Evolutionary conservation across 2,113 vertebrate genomes (phyloP), one percentile per base, ranked within the genome.

Genomic region (Labeo catla): DNA sequence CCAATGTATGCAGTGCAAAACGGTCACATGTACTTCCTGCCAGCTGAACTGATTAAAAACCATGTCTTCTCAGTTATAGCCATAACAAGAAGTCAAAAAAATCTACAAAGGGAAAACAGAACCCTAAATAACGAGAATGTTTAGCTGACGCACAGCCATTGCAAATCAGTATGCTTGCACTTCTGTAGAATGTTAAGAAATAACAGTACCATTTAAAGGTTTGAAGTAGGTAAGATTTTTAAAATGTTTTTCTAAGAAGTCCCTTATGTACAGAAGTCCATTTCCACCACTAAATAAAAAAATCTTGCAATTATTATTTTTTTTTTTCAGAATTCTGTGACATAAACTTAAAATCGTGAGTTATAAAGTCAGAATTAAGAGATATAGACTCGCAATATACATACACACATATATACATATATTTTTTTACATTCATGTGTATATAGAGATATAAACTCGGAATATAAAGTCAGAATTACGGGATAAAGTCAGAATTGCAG

Each of bases 41-140:
- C 88, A 91, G 88, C 86, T 92, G 68, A 83, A 85, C 76, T 83
- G 72, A 86, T 10, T 73, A 92, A 90, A 91, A 63, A 7, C 16
- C 59, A 36, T 78, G 52, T 86, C 61, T 73, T 79, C n/a, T 12
- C 63, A 88, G 85, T 72, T 76, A 72, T 43, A 86, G 34, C 49
- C 81, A 47, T 74, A 87, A 83, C 11, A 85, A 39, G 81, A 84
- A 77, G 81, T 13, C 16, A 23, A 47, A 74, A 77, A 79, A 89
- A 57, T 45, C 70, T 23, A 83, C 8, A 72, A 63, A 2, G 15
- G 36, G 73, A 16, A 81, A 50, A 50, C 0, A 81, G n/a, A 54
- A 10, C 39, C 28, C 86, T 86, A 78, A 89, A 92, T 88, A 92
- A 83, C 72, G 82, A n/a, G 12, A 61, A 63, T 16, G 6, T 47